A percentile compares a stretch with the other conserved stretches of the same genome.
Evolutionary conservation across 2,888 invertebrate species (phyloP).

Genomic region (Drosophila picticornis): DNA sequence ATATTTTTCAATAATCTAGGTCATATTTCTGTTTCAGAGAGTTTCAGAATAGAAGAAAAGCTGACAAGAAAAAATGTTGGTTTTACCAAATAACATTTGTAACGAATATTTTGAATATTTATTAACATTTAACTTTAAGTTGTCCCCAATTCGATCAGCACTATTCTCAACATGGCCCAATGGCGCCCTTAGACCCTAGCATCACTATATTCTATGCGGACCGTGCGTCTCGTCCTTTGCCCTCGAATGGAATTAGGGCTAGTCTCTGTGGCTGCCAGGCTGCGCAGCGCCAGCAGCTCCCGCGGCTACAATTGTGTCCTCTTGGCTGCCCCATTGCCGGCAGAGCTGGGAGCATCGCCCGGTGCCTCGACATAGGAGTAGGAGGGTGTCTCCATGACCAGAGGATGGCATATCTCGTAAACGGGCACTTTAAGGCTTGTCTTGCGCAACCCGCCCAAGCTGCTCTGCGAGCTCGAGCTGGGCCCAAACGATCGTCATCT

Average conservation of each 20-base stretch:
- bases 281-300: slow-evolving; percentile 60
- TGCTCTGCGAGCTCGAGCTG: slow-evolving; percentile 83
- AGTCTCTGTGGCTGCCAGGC: slow-evolving; percentile 55
- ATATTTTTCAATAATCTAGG: not conserved
- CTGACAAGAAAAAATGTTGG: slow-evolving; percentile 31
- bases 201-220: slow-evolving; percentile 75
- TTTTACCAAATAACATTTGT: slow-evolving; percentile 41
- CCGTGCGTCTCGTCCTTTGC: slow-evolving; percentile 68
- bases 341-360: slow-evolving; percentile 17
- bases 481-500: slow-evolving; percentile 87
- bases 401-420: slow-evolving; percentile 85
- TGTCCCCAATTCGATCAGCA: not conserved
- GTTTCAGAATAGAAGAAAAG: not conserved
- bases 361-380: slow-evolving; percentile 79
- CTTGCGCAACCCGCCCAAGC: slow-evolving; percentile 84
- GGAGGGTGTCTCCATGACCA: slow-evolving; percentile 85
- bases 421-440: slow-evolving; percentile 84
- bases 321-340: slow-evolving; percentile 43
- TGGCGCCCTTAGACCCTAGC: slow-evolving; percentile 52
- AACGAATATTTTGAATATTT: not conserved
- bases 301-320: slow-evolving; percentile 81
- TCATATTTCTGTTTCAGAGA: not conserved
- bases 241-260: slow-evolving; percentile 36
- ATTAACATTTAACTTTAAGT: slow-evolving; percentile 8
- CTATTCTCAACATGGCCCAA: not conserved